Evolutionary conservation across 1,140 invertebrate genomes (phyloP).

Genomic region (Heliothis subflexa): DNA sequence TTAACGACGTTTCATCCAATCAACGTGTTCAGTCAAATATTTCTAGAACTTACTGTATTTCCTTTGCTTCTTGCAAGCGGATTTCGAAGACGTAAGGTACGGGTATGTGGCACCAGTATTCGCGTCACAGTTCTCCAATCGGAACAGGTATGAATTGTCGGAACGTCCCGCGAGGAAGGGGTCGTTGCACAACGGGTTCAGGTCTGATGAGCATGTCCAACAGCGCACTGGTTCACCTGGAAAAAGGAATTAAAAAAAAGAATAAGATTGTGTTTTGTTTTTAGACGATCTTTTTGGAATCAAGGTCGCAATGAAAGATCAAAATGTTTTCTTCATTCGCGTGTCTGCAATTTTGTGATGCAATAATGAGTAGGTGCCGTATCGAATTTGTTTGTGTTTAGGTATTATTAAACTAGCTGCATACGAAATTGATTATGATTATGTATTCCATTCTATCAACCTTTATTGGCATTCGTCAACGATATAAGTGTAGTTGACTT

Average conservation of each 20-base stretch:
- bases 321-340: no score
- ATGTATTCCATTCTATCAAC: no score
- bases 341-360: no score
- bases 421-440: no score
- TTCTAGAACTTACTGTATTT: constrained; percentile 76
- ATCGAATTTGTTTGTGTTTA: no score
- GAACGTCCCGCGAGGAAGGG: constrained; percentile 89
- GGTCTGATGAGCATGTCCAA: constrained; percentile 91
- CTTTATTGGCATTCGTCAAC: no score
- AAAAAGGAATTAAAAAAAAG: constrained; percentile 61
- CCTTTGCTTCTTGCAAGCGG: constrained; percentile 84
- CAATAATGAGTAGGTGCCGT: no score
- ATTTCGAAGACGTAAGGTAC: constrained; percentile 78
- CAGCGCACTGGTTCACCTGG: constrained; percentile 89
- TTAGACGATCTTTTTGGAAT: not conserved
- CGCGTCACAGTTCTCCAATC: constrained; percentile 87
- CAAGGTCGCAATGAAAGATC: no score
- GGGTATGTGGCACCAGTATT: constrained; percentile 78
- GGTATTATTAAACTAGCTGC: no score
- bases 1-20: not conserved
- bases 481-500: no score
- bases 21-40: not conserved
- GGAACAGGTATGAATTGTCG: constrained; percentile 78
- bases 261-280: not conserved
- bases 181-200: constrained; percentile 90